Conservation (phyloP, 1,140 invertebrate genomes). For the Pogonomyrmex barbatus region DNA sequence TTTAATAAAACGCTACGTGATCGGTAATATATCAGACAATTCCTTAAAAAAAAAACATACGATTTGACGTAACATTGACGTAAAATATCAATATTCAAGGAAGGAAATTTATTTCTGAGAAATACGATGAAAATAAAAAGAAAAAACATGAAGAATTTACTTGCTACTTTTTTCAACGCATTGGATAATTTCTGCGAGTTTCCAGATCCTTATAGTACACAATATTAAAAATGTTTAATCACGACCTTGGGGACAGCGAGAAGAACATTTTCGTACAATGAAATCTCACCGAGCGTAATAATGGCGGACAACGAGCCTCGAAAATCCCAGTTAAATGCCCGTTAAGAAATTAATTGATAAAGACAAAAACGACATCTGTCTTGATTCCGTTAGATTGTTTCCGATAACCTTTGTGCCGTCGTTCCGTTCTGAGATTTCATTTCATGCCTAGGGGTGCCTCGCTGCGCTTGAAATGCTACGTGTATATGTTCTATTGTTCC, state of each 20-base stretch:
- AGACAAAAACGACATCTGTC: background rate
- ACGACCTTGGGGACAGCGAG: background rate
- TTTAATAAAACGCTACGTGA: background rate
- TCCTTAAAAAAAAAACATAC: background rate
- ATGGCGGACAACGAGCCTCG: no score
- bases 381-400: constrained; percentile 27
- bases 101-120: background rate
- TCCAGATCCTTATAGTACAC: background rate
- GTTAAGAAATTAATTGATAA: background rate
- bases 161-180: background rate
- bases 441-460: background rate
- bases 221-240: background rate
- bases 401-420: background rate
- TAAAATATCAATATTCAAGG: background rate
- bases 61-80: background rate
- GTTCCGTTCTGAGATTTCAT: background rate
- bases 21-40: background rate
- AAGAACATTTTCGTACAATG: background rate
- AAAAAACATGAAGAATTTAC: background rate
- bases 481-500: background rate
- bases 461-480: background rate
- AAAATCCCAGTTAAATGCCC: no score
- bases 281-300: background rate
- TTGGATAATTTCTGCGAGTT: background rate
- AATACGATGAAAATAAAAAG: background rate